These are phyloP conservation scores for Palloptera scutellata DNA, from an alignment of 2,888 invertebrate genomes.

Conservation along the genomic window DNA sequence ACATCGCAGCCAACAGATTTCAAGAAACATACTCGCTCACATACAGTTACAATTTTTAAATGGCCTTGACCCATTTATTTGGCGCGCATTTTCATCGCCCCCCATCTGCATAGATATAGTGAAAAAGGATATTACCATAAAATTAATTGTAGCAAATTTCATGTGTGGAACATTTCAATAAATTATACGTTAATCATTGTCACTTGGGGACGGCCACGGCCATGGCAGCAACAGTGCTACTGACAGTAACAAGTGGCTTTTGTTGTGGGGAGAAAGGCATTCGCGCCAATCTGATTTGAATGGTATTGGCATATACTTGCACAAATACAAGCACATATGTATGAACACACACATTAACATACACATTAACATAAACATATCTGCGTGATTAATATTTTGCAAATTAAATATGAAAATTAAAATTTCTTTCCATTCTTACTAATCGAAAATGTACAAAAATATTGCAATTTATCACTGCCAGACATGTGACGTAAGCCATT, in stretches of 20 bases:
- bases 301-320: not conserved
- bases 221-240: conserved; percentile 13
- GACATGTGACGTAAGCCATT: too few species aligned
- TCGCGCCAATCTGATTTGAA: not conserved
- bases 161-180: conserved; percentile 28
- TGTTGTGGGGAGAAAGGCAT: conserved; percentile 14
- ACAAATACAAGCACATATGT: not conserved
- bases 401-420: conserved; percentile 1
- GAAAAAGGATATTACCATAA: conserved; percentile 13
- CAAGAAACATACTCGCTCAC: too few species aligned
- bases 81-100: conserved; percentile 18
- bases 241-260: not conserved
- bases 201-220: conserved; percentile 15
- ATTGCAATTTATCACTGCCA: not conserved
- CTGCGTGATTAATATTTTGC: conserved; percentile 17
- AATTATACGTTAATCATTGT: conserved; percentile 25
- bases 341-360: not conserved
- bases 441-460: conserved; percentile 1
- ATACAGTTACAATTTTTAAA: conserved; percentile 25
- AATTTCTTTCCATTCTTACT: not conserved
- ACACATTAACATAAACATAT: conserved; percentile 2
- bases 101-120: conserved; percentile 19
- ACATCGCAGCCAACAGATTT: too few species aligned
- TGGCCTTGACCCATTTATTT: conserved; percentile 56
- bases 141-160: conserved; percentile 6